A percentile compares a stretch with the other conserved stretches of the same genome.
Conservation (phyloP, 2,888 invertebrate genomes). For the Rugalucina vietnamica region DNA sequence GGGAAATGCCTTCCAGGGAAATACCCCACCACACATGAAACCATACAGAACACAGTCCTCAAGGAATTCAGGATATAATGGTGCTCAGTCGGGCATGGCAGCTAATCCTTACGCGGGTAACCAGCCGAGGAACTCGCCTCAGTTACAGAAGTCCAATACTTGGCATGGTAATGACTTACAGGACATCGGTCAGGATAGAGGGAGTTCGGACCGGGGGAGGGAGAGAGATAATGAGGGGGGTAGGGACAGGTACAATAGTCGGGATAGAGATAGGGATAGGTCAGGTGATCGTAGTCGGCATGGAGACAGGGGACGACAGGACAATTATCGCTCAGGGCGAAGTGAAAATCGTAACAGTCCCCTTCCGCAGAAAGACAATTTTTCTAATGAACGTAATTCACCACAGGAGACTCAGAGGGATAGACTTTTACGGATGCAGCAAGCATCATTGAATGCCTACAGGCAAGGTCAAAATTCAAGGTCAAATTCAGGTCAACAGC, state of each 20-base stretch:
- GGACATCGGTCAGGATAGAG: slow-evolving; percentile 5
- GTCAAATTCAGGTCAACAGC: slow-evolving; percentile 25
- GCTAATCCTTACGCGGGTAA: slow-evolving; percentile 9
- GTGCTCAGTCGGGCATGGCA: not conserved
- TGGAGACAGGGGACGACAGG: not conserved
- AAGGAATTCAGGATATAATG: not conserved
- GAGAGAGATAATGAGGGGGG: not conserved
- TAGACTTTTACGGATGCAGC: slow-evolving; percentile 55
- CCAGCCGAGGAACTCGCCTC: slow-evolving; percentile 19
- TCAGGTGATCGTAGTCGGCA: slow-evolving; percentile 11
- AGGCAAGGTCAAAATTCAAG: slow-evolving; percentile 37
- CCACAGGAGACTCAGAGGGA: slow-evolving; percentile 54
- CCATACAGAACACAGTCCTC: slow-evolving; percentile 53
- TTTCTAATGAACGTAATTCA: slow-evolving; percentile 15
- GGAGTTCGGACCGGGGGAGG: slow-evolving; percentile 14
- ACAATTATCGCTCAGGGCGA: slow-evolving; percentile 7
- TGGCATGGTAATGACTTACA: slow-evolving; percentile 61
- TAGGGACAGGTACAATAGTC: slow-evolving; percentile 12
- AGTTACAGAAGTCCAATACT: slow-evolving; percentile 61
- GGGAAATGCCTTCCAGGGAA: slow-evolving; percentile 1
- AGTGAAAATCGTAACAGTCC: slow-evolving; percentile 1
- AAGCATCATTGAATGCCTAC: slow-evolving; percentile 40
- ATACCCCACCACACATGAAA: slow-evolving; percentile 17
- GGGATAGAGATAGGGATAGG: slow-evolving; percentile 27
- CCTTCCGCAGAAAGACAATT: not conserved